Evolutionary conservation across 2,888 invertebrate genomes (phyloP), one percentile per base, ranked within the genome.

Genomic region (Temnothorax ravouxi): DNA sequence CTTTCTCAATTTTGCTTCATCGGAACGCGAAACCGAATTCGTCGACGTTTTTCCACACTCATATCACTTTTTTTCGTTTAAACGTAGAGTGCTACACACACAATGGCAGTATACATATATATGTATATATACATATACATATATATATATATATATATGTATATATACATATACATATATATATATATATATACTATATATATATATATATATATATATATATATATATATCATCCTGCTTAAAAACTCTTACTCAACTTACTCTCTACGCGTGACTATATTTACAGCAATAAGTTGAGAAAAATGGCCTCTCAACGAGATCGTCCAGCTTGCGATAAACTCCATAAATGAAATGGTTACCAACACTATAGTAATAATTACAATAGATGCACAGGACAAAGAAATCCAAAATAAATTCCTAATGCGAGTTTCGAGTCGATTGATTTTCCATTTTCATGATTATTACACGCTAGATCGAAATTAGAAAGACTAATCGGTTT

Each of bases 1-100:
- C 34, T 71, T n/a, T 47, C 59, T 59, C 38, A 18, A 71, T 47
- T 59, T 34, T 25, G 18, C 41, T n/a, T n/a, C 69, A 50, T 61
- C 62, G 77, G 85, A 89, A 90, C 88, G 88, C 89, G 89, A 86
- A 89, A 90, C 88, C 86, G 83, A 88, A 89, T 89, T 76, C 86
- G 86, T 84, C 86, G 84, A 83, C 82, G 86, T 88, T 90, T 89
- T 80, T 86, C 86, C 87, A 71, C 88, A 81, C 84, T 87, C 86
- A 89, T 93, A 92, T 93, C 93, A 92, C 92, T 92, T 91, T 88
- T 88, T 64, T 81, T 72, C 66, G 34, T 79, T 87, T 89, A 83
- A 93, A 90, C 90, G 91, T 91, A 92, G 92, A 91, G 92, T 93
- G 92, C 91, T 93, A 93, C 92, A 92, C 92, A 89, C 86, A 91